These are phyloP conservation scores for Neoaliturus tenellus DNA, from an alignment of 2,888 invertebrate species.

Conservation along the genomic window DNA sequence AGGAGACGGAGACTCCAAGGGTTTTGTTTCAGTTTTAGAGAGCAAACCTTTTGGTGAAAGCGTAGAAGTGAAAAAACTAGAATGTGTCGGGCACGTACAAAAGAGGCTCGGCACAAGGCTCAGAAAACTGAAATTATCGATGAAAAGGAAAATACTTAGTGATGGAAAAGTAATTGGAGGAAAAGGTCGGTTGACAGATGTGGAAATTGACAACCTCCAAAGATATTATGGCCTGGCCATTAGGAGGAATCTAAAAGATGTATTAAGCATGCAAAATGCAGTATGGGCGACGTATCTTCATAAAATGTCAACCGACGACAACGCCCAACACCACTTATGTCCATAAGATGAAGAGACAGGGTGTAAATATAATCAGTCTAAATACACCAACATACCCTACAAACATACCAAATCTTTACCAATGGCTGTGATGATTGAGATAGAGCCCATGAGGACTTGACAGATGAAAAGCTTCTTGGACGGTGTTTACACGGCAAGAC, in stretches of 20 bases:
- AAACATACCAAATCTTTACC: slow-evolving; percentile 10
- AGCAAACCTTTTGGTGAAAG: slow-evolving; percentile 58
- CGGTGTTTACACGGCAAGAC: slow-evolving; percentile 56
- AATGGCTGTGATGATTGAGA: slow-evolving; percentile 40
- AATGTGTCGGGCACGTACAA: slow-evolving; percentile 54
- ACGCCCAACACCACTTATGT: slow-evolving; percentile 65
- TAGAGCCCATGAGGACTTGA: slow-evolving; percentile 30
- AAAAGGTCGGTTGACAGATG: slow-evolving; percentile 64
- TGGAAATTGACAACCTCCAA: slow-evolving; percentile 64
- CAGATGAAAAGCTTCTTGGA: slow-evolving; percentile 47
- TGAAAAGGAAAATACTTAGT: slow-evolving; percentile 24
- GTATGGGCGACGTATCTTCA: slow-evolving; percentile 67
- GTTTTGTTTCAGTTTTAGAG: slow-evolving; percentile 40
- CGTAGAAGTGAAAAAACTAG: slow-evolving; percentile 30
- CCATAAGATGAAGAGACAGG: slow-evolving; percentile 62
- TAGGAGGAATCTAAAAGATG: slow-evolving; percentile 62
- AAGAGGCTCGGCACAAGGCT: slow-evolving; percentile 59
- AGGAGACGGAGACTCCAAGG: slow-evolving; percentile 56
- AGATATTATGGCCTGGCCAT: slow-evolving; percentile 67
- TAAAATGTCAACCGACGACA: slow-evolving; percentile 64
- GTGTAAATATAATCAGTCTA: slow-evolving; percentile 64
- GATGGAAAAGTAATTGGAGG: slow-evolving; percentile 59
- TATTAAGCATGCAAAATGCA: slow-evolving; percentile 65
- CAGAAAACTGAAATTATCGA: slow-evolving; percentile 38
- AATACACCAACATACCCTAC: slow-evolving; percentile 40